Conservation (phyloP, 2,888 invertebrate genomes). For the Eretmocerus hayati region DNA sequence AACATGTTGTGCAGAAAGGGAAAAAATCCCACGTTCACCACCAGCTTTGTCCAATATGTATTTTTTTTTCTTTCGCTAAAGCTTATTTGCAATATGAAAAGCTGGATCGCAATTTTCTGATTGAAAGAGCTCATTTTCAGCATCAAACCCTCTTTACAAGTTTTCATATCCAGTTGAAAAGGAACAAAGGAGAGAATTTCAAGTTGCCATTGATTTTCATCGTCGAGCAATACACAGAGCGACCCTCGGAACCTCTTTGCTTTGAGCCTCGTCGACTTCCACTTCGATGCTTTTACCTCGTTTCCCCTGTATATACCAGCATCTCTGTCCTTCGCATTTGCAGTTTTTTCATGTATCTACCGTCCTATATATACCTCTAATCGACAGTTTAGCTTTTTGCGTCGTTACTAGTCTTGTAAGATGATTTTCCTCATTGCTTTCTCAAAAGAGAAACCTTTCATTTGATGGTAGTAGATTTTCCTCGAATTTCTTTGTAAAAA, state of each 20-base stretch:
- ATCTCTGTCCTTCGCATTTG: conserved; percentile 14
- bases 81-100: not conserved
- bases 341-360: not conserved
- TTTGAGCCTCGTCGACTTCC: conserved; percentile 36
- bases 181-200: conserved; percentile 1
- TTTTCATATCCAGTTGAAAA: no score
- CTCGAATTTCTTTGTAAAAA: no score
- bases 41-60: no score
- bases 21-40: no score
- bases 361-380: no score
- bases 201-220: conserved; percentile 14
- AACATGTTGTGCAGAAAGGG: no score
- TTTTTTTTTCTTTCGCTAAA: not conserved
- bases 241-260: conserved; percentile 20
- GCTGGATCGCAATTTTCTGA: not conserved
- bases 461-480: no score
- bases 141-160: not conserved
- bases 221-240: conserved; percentile 17
- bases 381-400: no score
- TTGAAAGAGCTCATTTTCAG: not conserved
- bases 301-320: conserved; percentile 20
- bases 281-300: conserved; percentile 32
- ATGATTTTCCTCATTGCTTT: no score
- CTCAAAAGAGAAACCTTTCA: no score
- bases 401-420: no score